Evolutionary conservation across 1,140 invertebrate genomes (phyloP).

Genomic region (Musca vetustissima): DNA sequence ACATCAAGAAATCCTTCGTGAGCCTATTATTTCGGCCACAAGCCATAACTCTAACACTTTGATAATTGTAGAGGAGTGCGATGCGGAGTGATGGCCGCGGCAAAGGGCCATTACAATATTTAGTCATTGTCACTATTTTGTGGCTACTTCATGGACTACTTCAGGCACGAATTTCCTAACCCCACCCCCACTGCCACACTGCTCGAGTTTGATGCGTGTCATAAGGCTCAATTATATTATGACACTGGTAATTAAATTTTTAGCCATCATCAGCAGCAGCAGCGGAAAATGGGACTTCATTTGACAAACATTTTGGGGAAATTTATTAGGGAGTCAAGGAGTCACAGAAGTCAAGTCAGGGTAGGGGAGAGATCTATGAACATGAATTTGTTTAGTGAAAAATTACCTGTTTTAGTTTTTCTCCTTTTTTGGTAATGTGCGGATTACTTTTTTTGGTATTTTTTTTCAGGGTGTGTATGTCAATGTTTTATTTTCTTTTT

Average conservation of each 20-base stretch:
- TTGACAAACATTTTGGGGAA: background rate
- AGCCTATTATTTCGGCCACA: too few relatives aligned
- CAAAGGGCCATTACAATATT: background rate
- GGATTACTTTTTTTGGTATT: constrained; percentile 5
- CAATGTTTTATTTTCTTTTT: too few relatives aligned
- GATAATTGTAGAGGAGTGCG: too few relatives aligned
- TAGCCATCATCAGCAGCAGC: constrained; percentile 5
- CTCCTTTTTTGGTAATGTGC: too few relatives aligned
- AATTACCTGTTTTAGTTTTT: too few relatives aligned
- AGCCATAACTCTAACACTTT: too few relatives aligned
- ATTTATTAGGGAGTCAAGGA: too few relatives aligned
- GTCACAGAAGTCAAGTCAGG: too few relatives aligned
- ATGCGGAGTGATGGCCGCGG: too few relatives aligned
- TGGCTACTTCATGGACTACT: background rate
- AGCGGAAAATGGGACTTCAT: constrained; percentile 8
- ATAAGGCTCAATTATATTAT: constrained; percentile 28
- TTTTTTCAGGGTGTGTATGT: background rate
- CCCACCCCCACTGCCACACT: background rate
- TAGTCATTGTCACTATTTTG: constrained; percentile 23
- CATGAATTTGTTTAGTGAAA: too few relatives aligned
- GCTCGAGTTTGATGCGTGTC: constrained; percentile 20
- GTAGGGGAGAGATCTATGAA: too few relatives aligned
- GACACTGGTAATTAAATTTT: constrained; percentile 23
- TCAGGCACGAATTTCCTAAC: background rate
- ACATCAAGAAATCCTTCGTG: too few relatives aligned